phyloP scores from a whole-genome alignment of 2,888 invertebrate species.

The Polymixis flavicincta region DNA sequence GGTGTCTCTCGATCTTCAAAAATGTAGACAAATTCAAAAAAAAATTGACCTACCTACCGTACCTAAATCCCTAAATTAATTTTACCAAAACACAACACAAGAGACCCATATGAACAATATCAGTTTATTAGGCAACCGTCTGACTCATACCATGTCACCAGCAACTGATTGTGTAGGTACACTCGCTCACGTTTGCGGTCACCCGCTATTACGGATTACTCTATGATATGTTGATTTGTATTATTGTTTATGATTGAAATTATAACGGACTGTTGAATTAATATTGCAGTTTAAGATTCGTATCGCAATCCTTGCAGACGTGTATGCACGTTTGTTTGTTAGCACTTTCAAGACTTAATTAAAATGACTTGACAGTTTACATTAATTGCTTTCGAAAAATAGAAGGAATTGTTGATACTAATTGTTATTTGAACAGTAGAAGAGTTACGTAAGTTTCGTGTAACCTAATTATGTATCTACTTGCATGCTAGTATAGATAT shows the following conservation, averaged over 20 bases:
- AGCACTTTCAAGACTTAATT: slow-evolving; percentile 60
- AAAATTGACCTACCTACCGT: background rate
- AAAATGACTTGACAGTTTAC: slow-evolving; percentile 64
- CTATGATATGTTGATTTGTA: slow-evolving; percentile 72
- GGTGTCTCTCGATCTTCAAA: too few species aligned
- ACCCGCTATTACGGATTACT: slow-evolving; percentile 68
- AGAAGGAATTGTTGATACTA: slow-evolving; percentile 21
- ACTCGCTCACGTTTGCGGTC: slow-evolving; percentile 78
- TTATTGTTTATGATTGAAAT: slow-evolving; percentile 77
- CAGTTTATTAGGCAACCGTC: slow-evolving; percentile 45
- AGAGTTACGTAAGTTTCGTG: slow-evolving; percentile 27
- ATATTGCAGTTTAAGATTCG: slow-evolving; percentile 74
- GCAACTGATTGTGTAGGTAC: slow-evolving; percentile 57
- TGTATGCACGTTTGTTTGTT: slow-evolving; percentile 57
- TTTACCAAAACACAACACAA: slow-evolving; percentile 6
- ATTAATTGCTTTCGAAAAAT: slow-evolving; percentile 25
- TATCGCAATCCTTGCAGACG: slow-evolving; percentile 69
- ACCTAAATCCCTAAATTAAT: background rate
- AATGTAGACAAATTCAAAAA: background rate
- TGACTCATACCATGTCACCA: slow-evolving; percentile 69
- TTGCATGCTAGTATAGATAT: slow-evolving; percentile 30
- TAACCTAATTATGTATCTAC: slow-evolving; percentile 22
- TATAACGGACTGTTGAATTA: slow-evolving; percentile 72
- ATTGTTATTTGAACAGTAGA: slow-evolving; percentile 25
- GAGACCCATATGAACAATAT: slow-evolving; percentile 34